Evolutionary conservation across 1,140 invertebrate species (phyloP).

Genomic region (Conus ventricosus): DNA sequence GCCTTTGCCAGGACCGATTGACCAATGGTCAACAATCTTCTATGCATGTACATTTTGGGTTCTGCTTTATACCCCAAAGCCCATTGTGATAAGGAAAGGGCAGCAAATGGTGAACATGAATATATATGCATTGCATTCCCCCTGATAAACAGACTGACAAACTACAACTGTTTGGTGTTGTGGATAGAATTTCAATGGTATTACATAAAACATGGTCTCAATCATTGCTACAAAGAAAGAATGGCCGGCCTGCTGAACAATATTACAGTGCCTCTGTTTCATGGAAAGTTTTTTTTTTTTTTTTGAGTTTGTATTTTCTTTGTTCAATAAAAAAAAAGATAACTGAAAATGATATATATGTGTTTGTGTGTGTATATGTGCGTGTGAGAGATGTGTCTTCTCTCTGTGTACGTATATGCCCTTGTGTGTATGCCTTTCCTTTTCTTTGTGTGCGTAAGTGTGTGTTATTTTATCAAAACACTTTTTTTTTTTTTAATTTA

Average conservation of each 20-base stretch:
- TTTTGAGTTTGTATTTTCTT: background rate
- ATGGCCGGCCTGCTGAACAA: background rate
- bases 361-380: too few species aligned
- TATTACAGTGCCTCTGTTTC: background rate
- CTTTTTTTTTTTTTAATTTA: too few species aligned
- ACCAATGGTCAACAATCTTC: background rate
- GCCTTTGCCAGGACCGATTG: too few species aligned
- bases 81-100: background rate
- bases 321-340: background rate
- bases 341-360: background rate
- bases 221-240: background rate
- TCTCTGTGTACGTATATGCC: too few species aligned
- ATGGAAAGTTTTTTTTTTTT: background rate
- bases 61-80: background rate
- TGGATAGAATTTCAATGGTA: background rate
- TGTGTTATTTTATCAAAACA: too few species aligned
- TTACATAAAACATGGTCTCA: background rate
- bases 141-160: background rate
- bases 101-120: background rate
- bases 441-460: too few species aligned
- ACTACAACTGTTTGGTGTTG: background rate
- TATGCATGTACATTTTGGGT: background rate
- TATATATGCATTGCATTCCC: background rate
- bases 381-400: too few species aligned
- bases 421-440: too few species aligned